Evolutionary conservation across 2,888 invertebrate species (phyloP), one percentile per base, ranked within the genome.

Genomic region (Oxycera nigricornis): DNA sequence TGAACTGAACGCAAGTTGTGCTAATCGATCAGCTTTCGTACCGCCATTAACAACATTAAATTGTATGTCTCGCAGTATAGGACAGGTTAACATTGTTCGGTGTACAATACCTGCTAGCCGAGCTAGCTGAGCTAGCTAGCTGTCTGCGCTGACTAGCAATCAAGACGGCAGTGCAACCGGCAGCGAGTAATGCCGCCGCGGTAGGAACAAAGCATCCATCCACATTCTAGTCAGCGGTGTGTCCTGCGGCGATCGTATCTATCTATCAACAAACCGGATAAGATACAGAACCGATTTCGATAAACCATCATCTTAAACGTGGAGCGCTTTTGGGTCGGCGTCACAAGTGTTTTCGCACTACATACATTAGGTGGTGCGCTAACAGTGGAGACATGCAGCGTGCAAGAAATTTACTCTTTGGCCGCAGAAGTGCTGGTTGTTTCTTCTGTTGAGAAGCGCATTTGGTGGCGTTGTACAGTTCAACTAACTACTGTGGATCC

Each of bases 1-100:
- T 81, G 82, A 84, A 84, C 84, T 84, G 82, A 84, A 59, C 59
- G 30, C 31, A 24, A 70, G 52, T 22, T 55, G 31, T 52, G 31
- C 72, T 72, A 78, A 78, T 77, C 76, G 73, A 78, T 74, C 78
- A 78, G 77, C 76, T 78, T 76, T 75, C 59, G 70, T 70, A 70
- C 52, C 68, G 50, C 52, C 68, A 68, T 50, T 68, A 17, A 68
- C 28, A 6, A 31, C 39, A 24, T 22, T 55, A 59, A 67, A 41
- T 41, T 46, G 11, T 46, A 52, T 30, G 30, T 68, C 26, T 50
- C 20, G 50, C 14, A n/a, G 52, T 3, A 50, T 68, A 26, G 9
- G 22, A 39, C 41, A 4, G 9, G 9, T 68, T 31, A 55, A 52
- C 70, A 70, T 52, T 26, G 39, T 6, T 52, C 28, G 11, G 55